These are phyloP conservation scores for Chaenocephalus aceratus DNA, from an alignment of 2,113 vertebrate species.

Conservation along the genomic window DNA sequence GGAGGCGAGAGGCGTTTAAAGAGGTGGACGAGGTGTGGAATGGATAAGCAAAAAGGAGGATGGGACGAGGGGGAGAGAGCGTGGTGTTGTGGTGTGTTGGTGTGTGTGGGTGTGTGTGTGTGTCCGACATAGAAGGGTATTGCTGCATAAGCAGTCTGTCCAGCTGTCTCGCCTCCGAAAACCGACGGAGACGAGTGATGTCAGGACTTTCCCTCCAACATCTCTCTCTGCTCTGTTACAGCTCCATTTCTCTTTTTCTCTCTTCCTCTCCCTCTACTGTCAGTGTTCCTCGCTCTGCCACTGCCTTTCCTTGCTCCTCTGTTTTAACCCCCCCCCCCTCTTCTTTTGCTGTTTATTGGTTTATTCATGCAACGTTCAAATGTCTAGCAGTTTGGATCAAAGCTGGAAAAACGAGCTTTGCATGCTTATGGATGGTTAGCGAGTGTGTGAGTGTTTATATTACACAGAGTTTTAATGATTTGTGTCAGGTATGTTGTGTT, in stretches of 20 bases:
- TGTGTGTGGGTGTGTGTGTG: slow-evolving; percentile 6
- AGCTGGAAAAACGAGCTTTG: slow-evolving; percentile 47
- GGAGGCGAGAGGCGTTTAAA: slow-evolving; percentile 50
- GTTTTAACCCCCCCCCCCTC: neutral
- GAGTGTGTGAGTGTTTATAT: neutral
- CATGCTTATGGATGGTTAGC: slow-evolving; percentile 55
- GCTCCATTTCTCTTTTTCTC: slow-evolving; percentile 33
- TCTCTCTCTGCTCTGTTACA: slow-evolving; percentile 47
- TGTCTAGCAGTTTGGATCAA: slow-evolving; percentile 58
- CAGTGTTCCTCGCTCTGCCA: slow-evolving; percentile 9
- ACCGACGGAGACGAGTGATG: slow-evolving; percentile 61
- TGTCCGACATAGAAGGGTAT: slow-evolving; percentile 76
- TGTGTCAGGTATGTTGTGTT: neutral
- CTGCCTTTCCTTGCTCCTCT: slow-evolving; percentile 14
- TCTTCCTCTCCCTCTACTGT: neutral
- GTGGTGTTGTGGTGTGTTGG: slow-evolving; percentile 21
- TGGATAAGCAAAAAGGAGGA: slow-evolving; percentile 27
- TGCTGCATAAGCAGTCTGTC: slow-evolving; percentile 82
- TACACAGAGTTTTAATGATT: neutral
- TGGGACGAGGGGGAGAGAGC: slow-evolving; percentile 3
- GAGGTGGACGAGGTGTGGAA: slow-evolving; percentile 45
- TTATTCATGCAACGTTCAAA: slow-evolving; percentile 61
- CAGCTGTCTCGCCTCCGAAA: slow-evolving; percentile 72
- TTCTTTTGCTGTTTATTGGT: slow-evolving; percentile 52
- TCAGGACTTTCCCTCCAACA: slow-evolving; percentile 68